Conservation (phyloP, 2,797 vertebrate species). For the Eidolon dupreanum region DNA sequence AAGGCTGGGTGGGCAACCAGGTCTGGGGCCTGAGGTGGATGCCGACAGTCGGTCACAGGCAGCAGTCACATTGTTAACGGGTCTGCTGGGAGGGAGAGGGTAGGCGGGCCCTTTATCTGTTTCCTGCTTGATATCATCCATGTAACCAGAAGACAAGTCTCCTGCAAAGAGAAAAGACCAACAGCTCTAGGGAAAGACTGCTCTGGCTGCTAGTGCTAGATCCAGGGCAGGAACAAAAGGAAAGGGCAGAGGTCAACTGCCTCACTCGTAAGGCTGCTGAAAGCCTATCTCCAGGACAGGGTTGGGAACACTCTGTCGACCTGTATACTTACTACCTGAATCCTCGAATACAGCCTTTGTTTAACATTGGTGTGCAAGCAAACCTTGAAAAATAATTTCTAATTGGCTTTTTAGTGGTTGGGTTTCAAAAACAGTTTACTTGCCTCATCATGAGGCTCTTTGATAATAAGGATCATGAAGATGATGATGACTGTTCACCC, state of each 20-base stretch:
- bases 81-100: not conserved
- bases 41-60: accelerated
- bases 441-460: not conserved
- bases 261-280: not conserved
- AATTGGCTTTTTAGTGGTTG: not conserved
- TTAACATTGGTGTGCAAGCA: not conserved
- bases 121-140: constrained; percentile 75
- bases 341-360: not conserved
- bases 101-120: constrained; percentile 46
- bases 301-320: not conserved
- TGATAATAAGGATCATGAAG: not conserved
- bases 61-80: accelerated
- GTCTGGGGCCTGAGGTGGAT: not conserved
- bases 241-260: not conserved
- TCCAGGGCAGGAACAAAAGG: not conserved
- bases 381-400: not conserved
- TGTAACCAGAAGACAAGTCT: constrained; percentile 70
- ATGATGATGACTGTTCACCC: not conserved
- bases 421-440: not conserved
- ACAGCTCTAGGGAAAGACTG: not conserved
- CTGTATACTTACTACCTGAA: not conserved
- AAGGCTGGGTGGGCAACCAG: constrained; percentile 24
- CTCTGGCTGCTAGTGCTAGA: not conserved
- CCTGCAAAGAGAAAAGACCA: constrained; percentile 71
- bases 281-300: not conserved